Base-by-base conservation (phyloP, 2,113 vertebrate species). In the Hypocryptadius cinnamomeus region DNA sequence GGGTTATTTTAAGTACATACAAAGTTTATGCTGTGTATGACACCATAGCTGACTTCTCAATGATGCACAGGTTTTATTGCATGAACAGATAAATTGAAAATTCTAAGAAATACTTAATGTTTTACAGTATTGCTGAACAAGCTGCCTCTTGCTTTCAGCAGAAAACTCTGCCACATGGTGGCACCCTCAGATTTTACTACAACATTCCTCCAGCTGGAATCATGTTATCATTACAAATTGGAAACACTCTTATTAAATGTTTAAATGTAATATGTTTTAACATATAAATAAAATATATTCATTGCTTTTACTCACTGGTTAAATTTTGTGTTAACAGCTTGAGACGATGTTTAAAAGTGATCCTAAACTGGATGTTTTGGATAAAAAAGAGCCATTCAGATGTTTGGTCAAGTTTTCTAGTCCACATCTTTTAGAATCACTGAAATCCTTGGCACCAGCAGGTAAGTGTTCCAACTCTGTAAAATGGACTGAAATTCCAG, bases 351-450 rank as follows among this genome's bases (percentile, higher is more conserved):
- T 98, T 97, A 98, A 89, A 97, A 96, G 96, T 81, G 97, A 98
- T 91, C 87, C 96, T 59, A 88, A 91, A 51, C 94, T 96, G 56
- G 60, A 89, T 53, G 96, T 96, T 80, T 95, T 98, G 92, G 86
- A 97, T 27, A 96, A 97, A 57, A 96, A 97, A 22, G 97, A 98
- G 56, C 97, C 98, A 11, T 98, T 99, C 94, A 98, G 96, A 96
- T 99, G 99, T 91, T 87, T 98, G 40, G 96, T 99, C 51, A 99
- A 97, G 92, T 99, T 99, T 97, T 97, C 98, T 39, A 99, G 99
- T 95, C 98, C 97, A 10, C 98, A 98, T 96, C 97, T 99, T 57
- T 95, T 99, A 80, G 99, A 99, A 92, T 98, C 99, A 1, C 70
- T 99, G 57, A 98, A 98, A 87, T 97, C 98, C 93, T 98, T 98